Conservation (phyloP, 2,888 invertebrate species). For the Sycophila texana region DNA sequence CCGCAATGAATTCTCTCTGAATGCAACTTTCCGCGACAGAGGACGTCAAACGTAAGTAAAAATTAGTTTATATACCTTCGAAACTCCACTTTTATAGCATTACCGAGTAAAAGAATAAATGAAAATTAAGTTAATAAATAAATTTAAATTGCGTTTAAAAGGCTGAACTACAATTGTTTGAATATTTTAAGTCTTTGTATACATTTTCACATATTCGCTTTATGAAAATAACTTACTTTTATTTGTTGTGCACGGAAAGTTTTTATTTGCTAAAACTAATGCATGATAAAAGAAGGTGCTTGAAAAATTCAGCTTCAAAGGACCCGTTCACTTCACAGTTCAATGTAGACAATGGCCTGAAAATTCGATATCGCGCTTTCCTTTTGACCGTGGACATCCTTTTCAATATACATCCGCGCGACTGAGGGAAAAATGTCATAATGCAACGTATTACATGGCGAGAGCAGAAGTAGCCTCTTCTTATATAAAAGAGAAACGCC, state of each 20-base stretch:
- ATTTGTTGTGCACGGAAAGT: too few species aligned
- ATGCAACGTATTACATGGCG: slow-evolving; percentile 46
- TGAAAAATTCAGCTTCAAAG: slow-evolving; percentile 24
- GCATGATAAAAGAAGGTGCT: slow-evolving; percentile 4
- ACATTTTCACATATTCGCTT: too few species aligned
- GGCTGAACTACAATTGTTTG: background rate
- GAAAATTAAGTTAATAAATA: background rate
- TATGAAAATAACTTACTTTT: too few species aligned
- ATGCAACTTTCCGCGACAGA: slow-evolving; percentile 4
- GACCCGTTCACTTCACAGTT: background rate
- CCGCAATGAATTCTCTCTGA: background rate
- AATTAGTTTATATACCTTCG: background rate
- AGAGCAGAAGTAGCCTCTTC: slow-evolving; percentile 42
- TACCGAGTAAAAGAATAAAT: background rate
- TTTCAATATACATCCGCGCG: slow-evolving; percentile 31
- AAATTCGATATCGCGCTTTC: slow-evolving; percentile 44
- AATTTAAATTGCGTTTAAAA: background rate
- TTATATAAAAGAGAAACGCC: slow-evolving; percentile 32
- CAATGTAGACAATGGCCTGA: slow-evolving; percentile 7
- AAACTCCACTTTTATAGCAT: background rate
- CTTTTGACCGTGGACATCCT: slow-evolving; percentile 45
- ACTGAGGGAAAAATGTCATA: slow-evolving; percentile 53
- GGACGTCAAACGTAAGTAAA: background rate
- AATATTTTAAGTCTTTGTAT: background rate
- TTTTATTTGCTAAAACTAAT: background rate